Conservation (phyloP, 2,888 invertebrate species). For the Sphinx pinastri region DNA sequence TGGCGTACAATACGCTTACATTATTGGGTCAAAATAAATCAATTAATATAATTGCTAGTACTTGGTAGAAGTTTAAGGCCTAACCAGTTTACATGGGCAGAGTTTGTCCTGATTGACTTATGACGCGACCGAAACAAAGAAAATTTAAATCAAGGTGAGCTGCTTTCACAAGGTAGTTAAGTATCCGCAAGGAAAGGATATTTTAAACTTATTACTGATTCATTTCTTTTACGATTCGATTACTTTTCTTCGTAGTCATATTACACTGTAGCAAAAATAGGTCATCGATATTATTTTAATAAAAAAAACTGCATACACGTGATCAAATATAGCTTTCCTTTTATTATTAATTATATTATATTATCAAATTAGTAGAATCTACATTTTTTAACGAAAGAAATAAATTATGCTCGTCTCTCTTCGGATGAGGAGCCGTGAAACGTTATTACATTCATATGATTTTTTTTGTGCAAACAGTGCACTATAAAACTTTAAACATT, state of each 20-base stretch:
- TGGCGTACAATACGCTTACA: background rate
- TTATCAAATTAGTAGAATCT: no score
- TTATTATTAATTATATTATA: no score
- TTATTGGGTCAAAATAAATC: background rate
- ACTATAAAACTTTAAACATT: no score
- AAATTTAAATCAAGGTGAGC: conserved; percentile 14
- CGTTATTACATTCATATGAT: no score
- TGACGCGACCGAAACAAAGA: conserved; percentile 13
- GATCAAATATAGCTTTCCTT: no score
- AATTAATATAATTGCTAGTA: background rate
- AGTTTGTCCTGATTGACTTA: conserved; percentile 6
- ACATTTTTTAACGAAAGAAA: no score
- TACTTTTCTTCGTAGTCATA: background rate
- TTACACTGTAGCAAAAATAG: background rate
- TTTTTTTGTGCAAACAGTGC: no score
- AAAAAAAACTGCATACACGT: no score
- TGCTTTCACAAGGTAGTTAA: conserved; percentile 24
- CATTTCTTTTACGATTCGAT: conserved; percentile 7
- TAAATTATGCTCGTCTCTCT: no score
- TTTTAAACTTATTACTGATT: background rate
- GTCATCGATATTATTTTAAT: background rate
- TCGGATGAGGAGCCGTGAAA: no score
- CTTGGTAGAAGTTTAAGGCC: conserved; percentile 4
- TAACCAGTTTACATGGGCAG: background rate
- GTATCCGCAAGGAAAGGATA: conserved; percentile 1